These are phyloP conservation scores for Clupea harengus DNA, from an alignment of 2,113 vertebrate species.

Conservation along the genomic window DNA sequence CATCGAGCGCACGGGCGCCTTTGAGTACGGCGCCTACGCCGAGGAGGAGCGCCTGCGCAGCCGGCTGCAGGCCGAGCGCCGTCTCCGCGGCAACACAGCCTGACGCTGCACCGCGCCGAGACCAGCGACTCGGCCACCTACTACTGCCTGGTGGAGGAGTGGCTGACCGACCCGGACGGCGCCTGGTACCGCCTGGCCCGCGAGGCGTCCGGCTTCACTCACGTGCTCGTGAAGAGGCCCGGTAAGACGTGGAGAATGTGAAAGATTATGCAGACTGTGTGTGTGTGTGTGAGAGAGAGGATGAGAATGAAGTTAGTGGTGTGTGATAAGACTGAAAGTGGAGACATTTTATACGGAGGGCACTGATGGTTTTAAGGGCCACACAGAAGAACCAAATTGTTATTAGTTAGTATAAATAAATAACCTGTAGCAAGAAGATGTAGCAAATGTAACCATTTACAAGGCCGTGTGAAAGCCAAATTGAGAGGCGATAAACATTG, in stretches of 20 bases:
- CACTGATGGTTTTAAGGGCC: background rate
- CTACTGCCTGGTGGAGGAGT: constrained; percentile 97
- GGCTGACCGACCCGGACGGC: constrained; percentile 84
- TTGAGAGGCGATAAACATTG: background rate
- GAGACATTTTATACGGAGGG: background rate
- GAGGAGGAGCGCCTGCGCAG: constrained; percentile 86
- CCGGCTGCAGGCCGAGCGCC: constrained; percentile 87
- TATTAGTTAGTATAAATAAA: background rate
- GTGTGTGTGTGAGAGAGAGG: no score
- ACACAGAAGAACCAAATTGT: background rate
- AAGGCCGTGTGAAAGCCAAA: background rate
- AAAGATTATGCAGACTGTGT: no score
- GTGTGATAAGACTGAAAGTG: no score
- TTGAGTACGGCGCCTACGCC: constrained; percentile 87
- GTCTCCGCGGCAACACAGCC: constrained; percentile 80
- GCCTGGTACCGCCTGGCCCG: constrained; percentile 85
- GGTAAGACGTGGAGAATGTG: constrained; percentile 71
- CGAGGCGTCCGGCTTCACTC: constrained; percentile 82
- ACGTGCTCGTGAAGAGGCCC: constrained; percentile 85
- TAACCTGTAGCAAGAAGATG: background rate
- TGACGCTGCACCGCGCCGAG: constrained; percentile 87
- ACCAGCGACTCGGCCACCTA: constrained; percentile 89
- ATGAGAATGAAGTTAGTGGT: no score
- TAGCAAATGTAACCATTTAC: background rate
- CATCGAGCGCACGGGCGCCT: constrained; percentile 82